phyloP scores from a whole-genome alignment of 2,113 vertebrate species.

The Triplophysa tibetana region DNA sequence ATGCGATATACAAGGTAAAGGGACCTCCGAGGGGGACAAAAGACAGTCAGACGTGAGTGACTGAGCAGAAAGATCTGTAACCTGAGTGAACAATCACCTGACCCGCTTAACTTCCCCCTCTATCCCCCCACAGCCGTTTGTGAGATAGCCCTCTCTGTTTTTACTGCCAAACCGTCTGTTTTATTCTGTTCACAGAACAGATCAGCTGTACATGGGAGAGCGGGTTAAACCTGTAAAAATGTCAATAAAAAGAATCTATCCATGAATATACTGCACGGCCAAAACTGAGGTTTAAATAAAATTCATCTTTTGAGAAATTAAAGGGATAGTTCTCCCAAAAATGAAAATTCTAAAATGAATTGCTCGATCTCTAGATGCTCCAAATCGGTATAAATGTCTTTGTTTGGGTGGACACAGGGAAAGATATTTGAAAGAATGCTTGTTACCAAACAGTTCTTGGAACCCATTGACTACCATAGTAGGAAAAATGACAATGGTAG shows the following conservation, averaged over 20 bases:
- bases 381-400: too few relatives aligned
- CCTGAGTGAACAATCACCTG: slow-evolving; percentile 57
- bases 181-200: background rate
- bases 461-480: too few relatives aligned
- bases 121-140: slow-evolving; percentile 15
- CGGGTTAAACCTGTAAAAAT: background rate
- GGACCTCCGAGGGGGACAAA: slow-evolving; percentile 34
- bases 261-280: background rate
- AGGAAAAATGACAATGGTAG: too few relatives aligned
- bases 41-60: slow-evolving; percentile 35
- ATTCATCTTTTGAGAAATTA: too few relatives aligned
- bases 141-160: slow-evolving; percentile 6
- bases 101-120: slow-evolving; percentile 42
- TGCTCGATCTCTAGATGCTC: too few relatives aligned
- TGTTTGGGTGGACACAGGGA: too few relatives aligned
- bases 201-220: slow-evolving; percentile 3
- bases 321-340: too few relatives aligned
- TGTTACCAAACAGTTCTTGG: too few relatives aligned
- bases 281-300: background rate
- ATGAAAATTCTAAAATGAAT: too few relatives aligned
- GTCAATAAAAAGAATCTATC: background rate
- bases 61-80: slow-evolving; percentile 48
- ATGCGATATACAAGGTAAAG: slow-evolving; percentile 5
- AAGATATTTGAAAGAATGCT: too few relatives aligned
- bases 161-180: background rate